Percentiles rank a stretch among this genome's conserved stretches.
These are phyloP conservation scores for Coptotermes formosanus DNA, from an alignment of 1,140 invertebrate genomes.

Conservation along the genomic window DNA sequence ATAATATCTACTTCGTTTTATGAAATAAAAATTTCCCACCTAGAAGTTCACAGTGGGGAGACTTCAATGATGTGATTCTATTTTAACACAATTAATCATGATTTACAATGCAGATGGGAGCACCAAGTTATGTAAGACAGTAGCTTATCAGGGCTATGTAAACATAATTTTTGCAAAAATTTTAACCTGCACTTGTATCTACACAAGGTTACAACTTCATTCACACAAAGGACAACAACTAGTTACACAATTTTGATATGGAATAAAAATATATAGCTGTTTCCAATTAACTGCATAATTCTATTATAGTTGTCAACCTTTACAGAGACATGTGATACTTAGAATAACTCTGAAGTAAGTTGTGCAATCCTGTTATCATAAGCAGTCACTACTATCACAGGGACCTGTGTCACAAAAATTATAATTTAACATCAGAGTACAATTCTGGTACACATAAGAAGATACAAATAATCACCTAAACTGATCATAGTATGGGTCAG, in stretches of 20 bases:
- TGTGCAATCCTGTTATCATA: background rate
- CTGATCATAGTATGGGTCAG: conserved; percentile 15
- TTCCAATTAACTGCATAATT: background rate
- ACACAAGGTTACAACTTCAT: background rate
- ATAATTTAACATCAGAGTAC: background rate
- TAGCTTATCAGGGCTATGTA: background rate
- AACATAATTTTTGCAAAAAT: background rate
- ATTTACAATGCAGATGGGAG: background rate
- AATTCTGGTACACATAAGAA: background rate
- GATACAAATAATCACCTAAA: background rate
- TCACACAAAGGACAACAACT: background rate
- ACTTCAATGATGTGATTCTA: background rate
- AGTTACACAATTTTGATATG: background rate
- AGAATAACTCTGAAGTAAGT: background rate
- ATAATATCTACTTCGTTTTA: background rate
- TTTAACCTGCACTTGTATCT: background rate
- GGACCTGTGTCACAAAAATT: background rate
- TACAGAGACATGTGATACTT: background rate
- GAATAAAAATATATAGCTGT: background rate
- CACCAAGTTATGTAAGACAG: background rate
- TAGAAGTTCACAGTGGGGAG: background rate
- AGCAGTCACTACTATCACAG: background rate
- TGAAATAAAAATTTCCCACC: background rate
- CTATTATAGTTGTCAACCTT: too few species aligned
- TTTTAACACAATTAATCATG: background rate